Evolutionary conservation across 2,113 vertebrate genomes (phyloP), one percentile per base, ranked within the genome.

Genomic region (Serilophus lunatus): DNA sequence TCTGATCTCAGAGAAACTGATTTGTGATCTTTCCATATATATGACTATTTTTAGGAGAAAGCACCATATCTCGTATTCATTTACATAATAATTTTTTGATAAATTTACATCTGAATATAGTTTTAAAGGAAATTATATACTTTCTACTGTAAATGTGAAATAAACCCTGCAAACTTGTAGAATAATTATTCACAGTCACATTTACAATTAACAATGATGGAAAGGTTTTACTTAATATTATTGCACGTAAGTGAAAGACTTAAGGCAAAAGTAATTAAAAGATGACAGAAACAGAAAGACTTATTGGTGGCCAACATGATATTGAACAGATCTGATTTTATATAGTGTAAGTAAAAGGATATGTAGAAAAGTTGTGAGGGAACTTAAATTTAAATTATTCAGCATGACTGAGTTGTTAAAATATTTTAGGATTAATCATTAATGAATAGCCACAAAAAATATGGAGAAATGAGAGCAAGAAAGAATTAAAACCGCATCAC

Each of bases 161-260:
- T 93, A 94, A 91, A 89, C 1, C 18, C 64, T 92, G 19, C 18
- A 94, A 79, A 74, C 42, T 72, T 90, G 28, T 60, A 81, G 53
- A 92, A 68, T 87, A 97, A 95, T 96, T 97, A 95, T 91, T 96
- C 82, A 95, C 29, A 93, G 81, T 96, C 59, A 90, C 56, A 91
- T 61, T 93, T 86, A 72, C 31, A 94, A 96, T 97, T 97, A 96
- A 82, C 61, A 90, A 40, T 86, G 82, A 94, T 94, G 38, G 88
- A 79, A 78, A 93, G 23, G n/a, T 33, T 97, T 85, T 93, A 65
- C 51, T 94, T 91, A 91, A 94, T 93, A 95, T 86, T 89, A 95
- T 82, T 79, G 69, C 18, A 88, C 36, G 47, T 69, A 92, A 96
- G 59, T 56, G 86, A 80, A 94, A 91, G 40, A 74, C 29, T 97